Percentiles rank a stretch among this genome's conserved stretches.
Conservation (phyloP, 2,113 vertebrate genomes). For the Ranitomeya imitator region DNA sequence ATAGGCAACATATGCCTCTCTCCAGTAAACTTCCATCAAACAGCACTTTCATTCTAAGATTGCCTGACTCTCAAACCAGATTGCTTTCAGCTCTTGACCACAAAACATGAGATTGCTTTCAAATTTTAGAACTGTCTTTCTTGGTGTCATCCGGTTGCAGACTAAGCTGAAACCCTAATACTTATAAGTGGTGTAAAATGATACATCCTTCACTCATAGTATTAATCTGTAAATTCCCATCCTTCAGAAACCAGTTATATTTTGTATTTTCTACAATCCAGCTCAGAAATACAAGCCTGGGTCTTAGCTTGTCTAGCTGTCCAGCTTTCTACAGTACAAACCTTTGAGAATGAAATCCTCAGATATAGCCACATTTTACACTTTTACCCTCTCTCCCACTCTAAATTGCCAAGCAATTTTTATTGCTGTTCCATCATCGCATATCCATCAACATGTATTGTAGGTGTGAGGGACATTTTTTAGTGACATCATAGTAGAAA, state of each 20-base stretch:
- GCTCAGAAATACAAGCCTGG: no score
- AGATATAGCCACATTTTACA: no score
- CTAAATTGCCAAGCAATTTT: no score
- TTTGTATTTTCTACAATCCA: no score
- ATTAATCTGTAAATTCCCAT: background rate
- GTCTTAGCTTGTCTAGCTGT: no score
- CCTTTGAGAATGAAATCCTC: no score
- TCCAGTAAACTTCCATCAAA: background rate
- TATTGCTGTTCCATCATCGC: no score
- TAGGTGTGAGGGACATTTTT: no score
- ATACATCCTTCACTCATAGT: background rate
- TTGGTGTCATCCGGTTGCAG: background rate
- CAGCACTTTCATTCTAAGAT: conserved; percentile 24
- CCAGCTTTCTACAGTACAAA: no score
- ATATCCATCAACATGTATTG: no score
- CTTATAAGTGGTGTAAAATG: background rate
- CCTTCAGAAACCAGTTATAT: background rate
- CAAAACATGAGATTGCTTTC: conserved; percentile 29
- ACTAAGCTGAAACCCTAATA: background rate
- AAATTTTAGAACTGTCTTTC: background rate
- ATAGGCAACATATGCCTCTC: background rate
- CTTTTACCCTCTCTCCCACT: no score
- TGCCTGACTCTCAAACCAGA: conserved; percentile 24
- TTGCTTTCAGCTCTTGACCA: conserved; percentile 15
- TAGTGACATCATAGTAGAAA: no score